These are phyloP conservation scores for Coptodon bakossiorum DNA, from an alignment of 2,113 vertebrate genomes.

Conservation along the genomic window DNA sequence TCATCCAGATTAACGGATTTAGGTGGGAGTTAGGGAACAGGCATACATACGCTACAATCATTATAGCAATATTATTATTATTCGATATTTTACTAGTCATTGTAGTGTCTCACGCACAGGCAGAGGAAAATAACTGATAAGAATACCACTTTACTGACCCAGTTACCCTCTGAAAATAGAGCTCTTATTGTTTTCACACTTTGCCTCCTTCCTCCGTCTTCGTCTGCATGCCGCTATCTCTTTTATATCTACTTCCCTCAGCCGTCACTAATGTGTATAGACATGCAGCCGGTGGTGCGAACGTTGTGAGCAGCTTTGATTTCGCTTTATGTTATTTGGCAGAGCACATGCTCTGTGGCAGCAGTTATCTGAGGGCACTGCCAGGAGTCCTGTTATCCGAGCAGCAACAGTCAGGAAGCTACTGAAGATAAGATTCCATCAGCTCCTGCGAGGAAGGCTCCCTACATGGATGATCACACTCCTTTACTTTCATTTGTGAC, in stretches of 20 bases:
- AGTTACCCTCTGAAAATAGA: neutral
- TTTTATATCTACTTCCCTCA: neutral
- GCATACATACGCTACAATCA: neutral
- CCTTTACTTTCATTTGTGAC: constrained; percentile 11
- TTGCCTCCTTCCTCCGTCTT: neutral
- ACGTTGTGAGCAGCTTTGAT: neutral
- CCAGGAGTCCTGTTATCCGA: constrained; percentile 27
- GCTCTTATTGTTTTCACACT: neutral
- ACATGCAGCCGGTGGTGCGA: neutral
- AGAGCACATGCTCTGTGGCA: neutral
- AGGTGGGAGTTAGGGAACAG: neutral
- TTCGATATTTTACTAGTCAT: neutral
- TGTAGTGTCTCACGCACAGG: neutral
- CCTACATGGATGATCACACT: constrained; percentile 2
- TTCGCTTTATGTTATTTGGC: neutral
- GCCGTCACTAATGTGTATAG: neutral
- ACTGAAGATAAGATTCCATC: constrained; percentile 49
- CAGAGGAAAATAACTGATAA: neutral
- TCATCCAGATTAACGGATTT: neutral
- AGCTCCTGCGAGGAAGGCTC: neutral
- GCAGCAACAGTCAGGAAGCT: constrained; percentile 39
- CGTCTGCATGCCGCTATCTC: neutral
- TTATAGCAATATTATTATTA: neutral
- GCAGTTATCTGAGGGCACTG: constrained; percentile 32
- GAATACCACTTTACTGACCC: neutral